phyloP scores from a whole-genome alignment of 2,797 vertebrate genomes.

The Anniella stebbinsi region DNA sequence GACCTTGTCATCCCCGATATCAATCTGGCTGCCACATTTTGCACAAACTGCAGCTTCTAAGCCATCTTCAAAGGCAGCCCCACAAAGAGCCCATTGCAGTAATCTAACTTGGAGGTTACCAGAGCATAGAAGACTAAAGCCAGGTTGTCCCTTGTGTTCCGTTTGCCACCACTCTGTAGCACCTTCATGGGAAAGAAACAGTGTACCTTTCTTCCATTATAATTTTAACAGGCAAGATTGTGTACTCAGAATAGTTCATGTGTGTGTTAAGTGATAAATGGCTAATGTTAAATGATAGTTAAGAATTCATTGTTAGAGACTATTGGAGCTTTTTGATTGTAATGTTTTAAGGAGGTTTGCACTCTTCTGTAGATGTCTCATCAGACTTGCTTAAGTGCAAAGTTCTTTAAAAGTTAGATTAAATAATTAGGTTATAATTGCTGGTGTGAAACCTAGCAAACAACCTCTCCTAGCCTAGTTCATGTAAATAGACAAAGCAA shows the following conservation, averaged over 20 bases:
- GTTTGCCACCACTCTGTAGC: neutral
- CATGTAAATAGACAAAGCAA: constrained; percentile 41
- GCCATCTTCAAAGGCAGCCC: neutral
- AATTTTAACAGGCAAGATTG: neutral
- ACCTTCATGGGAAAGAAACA: neutral
- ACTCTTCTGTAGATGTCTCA: constrained; percentile 54
- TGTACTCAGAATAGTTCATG: constrained; percentile 7
- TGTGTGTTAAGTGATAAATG: neutral
- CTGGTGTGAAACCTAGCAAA: constrained; percentile 69
- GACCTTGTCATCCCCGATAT: too few species aligned
- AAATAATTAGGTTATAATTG: constrained; percentile 62
- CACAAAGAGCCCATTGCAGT: neutral
- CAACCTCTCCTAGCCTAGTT: constrained; percentile 58
- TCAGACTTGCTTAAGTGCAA: constrained; percentile 55
- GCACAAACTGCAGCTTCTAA: too few species aligned
- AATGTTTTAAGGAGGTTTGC: constrained; percentile 46
- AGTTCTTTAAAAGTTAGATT: constrained; percentile 67
- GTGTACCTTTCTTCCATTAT: neutral
- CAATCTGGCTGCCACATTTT: too few species aligned
- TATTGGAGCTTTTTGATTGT: constrained; percentile 41
- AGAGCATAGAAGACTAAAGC: too few species aligned
- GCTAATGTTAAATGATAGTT: constrained; percentile 8
- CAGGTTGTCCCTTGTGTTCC: neutral
- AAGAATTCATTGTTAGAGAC: constrained; percentile 26
- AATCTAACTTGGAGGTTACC: too few species aligned